Evolutionary conservation across 2,797 vertebrate species (phyloP), one percentile per base, ranked within the genome.

Genomic region (Acanthis flammea): DNA sequence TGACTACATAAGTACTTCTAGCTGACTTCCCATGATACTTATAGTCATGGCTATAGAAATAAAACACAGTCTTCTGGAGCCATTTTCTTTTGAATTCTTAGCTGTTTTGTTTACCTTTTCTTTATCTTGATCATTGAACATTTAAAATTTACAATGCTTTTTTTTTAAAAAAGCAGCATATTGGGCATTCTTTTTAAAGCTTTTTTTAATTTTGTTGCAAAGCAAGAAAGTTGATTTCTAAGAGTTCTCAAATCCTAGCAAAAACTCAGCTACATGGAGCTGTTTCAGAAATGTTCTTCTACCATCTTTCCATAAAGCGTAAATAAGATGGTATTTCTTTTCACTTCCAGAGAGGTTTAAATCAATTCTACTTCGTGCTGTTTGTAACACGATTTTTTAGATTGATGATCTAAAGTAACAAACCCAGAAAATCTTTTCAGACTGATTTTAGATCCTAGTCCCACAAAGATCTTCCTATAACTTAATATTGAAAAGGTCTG

Each of bases 151-250:
- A 70, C 33, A 45, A 9, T 23, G 1, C 5, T 37, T 5, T 23
- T 74, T 83, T 65, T 27, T 12, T 21, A 10, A 14, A 37, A 35
- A 14, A 57, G 2, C 2, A 6, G 3, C 16, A 60, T 39, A 14
- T 3, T 10, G 10, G 4, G 0, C 2, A 41, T 76, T 72, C 15
- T 53, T 13, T 50, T 50, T n/a, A 21, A 0, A n/a, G 42, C 51
- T 51, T 18, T 27, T 60, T 80, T 71, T 75, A 2, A 37, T 35
- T 77, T 66, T 67, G 4, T 61, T 75, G 27, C 6, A 89, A 71
- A 74, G 4, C 5, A 67, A 86, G 33, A 44, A 86, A 37, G 1
- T 19, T 75, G 17, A 31, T 17, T 75, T 84, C 14, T 57, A 54
- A 51, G 18, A 35, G 6, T 63, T 90, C 41, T 83, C 48, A 77